phyloP scores from a whole-genome alignment of 2,113 vertebrate species.

The Xenus cinereus region DNA sequence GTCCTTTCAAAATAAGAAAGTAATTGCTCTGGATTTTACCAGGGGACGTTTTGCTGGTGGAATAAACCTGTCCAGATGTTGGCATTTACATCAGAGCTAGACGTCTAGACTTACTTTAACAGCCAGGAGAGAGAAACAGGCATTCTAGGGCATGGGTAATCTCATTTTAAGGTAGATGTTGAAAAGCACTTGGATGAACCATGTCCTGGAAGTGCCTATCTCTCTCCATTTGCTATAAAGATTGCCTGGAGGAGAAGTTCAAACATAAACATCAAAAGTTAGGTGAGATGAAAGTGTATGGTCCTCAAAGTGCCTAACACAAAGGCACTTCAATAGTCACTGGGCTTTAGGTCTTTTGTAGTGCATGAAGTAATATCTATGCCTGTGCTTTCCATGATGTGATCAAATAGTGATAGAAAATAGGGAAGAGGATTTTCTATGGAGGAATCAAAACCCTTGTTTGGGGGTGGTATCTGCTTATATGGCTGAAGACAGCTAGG shows the following conservation, averaged over 20 bases:
- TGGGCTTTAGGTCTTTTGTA: background rate
- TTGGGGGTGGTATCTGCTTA: background rate
- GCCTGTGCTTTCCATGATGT: background rate
- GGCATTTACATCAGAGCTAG: constrained; percentile 62
- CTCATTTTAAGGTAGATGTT: constrained; percentile 50
- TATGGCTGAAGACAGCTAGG: background rate
- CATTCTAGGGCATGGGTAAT: constrained; percentile 20
- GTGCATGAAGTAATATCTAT: background rate
- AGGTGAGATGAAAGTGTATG: constrained; percentile 34
- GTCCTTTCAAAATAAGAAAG: background rate
- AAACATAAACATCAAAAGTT: constrained; percentile 53
- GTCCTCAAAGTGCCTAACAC: constrained; percentile 25
- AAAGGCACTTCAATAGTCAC: background rate
- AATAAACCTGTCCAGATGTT: constrained; percentile 61
- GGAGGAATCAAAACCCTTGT: background rate
- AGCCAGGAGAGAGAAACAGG: constrained; percentile 28
- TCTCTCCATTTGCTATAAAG: constrained; percentile 43
- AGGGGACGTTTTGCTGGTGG: background rate
- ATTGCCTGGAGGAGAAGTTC: constrained; percentile 33
- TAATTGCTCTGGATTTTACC: constrained; percentile 31
- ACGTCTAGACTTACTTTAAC: constrained; percentile 53
- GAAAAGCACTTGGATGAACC: constrained; percentile 25
- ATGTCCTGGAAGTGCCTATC: constrained; percentile 10
- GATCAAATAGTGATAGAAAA: constrained; percentile 18
- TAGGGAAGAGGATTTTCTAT: background rate